A percentile compares a stretch with the other conserved stretches of the same genome.
Evolutionary conservation across 2,113 vertebrate genomes (phyloP).

Genomic region (Cercopithecus mona): DNA sequence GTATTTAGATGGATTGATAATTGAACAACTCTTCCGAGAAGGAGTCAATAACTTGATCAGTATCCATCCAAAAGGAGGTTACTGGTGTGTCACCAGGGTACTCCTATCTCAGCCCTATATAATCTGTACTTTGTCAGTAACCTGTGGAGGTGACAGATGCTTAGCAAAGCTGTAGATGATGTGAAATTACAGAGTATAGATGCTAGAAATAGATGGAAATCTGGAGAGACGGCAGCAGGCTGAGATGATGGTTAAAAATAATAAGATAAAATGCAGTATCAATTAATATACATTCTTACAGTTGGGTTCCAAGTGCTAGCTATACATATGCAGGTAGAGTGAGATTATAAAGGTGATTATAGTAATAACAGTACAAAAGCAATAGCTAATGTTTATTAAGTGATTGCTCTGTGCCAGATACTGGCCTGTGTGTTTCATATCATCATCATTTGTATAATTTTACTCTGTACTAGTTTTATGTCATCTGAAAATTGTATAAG

Average conservation of each 20-base stretch:
- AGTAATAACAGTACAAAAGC: neutral
- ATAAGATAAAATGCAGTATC: neutral
- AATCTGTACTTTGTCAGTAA: neutral
- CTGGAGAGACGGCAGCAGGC: neutral
- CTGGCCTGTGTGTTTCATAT: neutral
- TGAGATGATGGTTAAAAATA: neutral
- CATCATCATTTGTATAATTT: neutral
- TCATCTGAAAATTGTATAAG: neutral
- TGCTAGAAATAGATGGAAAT: neutral
- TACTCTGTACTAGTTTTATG: neutral
- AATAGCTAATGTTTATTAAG: neutral
- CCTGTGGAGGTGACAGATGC: neutral
- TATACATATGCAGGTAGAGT: neutral
- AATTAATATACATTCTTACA: neutral
- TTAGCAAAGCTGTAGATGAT: neutral
- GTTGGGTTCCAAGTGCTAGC: neutral
- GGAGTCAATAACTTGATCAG: neutral
- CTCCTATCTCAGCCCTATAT: neutral
- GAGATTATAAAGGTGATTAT: neutral
- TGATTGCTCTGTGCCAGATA: neutral
- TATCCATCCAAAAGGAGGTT: neutral
- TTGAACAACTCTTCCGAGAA: neutral
- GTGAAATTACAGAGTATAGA: neutral
- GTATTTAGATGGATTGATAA: neutral
- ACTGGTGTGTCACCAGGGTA: neutral